Percentiles rank a stretch among this genome's conserved stretches.
Evolutionary conservation across 1,140 invertebrate species (phyloP).

Genomic region (Trachelipus rathkii): DNA sequence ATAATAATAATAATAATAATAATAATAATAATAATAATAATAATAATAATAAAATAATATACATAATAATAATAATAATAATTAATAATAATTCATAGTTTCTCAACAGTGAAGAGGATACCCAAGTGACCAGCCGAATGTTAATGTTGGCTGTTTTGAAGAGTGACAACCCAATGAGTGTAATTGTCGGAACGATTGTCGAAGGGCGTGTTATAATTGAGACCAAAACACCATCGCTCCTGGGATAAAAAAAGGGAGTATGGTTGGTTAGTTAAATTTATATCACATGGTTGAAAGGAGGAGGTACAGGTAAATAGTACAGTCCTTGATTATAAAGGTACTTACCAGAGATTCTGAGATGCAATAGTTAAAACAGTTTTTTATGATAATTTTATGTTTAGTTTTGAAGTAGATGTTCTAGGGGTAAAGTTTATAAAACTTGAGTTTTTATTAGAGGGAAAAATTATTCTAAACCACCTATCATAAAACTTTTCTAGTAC

Average conservation of each 20-base stretch:
- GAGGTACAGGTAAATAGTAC: background rate
- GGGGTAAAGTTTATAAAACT: too few species aligned
- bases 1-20: conserved; percentile 9
- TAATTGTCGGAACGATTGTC: conserved; percentile 40
- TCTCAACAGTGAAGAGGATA: conserved; percentile 39
- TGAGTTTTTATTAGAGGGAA: too few species aligned
- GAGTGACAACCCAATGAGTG: conserved; percentile 44
- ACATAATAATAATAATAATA: background rate
- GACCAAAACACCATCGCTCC: conserved; percentile 39
- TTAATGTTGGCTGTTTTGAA: conserved; percentile 30
- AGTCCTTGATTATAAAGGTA: background rate
- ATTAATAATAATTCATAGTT: background rate
- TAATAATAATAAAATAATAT: too few species aligned
- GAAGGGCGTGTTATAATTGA: conserved; percentile 39
- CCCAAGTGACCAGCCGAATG: conserved; percentile 45
- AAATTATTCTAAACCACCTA: too few species aligned
- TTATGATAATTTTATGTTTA: too few species aligned
- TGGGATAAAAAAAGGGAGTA: conserved; percentile 17
- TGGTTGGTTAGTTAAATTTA: background rate
- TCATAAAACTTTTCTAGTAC: too few species aligned
- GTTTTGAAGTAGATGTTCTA: too few species aligned
- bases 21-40: conserved; percentile 1
- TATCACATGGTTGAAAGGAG: background rate
- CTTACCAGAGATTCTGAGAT: too few species aligned
- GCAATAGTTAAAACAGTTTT: too few species aligned